Percentiles rank a stretch among this genome's conserved stretches.
Evolutionary conservation across 30 jellyfish, hydroid and myxozoan species (phyloP).

Genomic region (Phacellophora camtschatica): DNA sequence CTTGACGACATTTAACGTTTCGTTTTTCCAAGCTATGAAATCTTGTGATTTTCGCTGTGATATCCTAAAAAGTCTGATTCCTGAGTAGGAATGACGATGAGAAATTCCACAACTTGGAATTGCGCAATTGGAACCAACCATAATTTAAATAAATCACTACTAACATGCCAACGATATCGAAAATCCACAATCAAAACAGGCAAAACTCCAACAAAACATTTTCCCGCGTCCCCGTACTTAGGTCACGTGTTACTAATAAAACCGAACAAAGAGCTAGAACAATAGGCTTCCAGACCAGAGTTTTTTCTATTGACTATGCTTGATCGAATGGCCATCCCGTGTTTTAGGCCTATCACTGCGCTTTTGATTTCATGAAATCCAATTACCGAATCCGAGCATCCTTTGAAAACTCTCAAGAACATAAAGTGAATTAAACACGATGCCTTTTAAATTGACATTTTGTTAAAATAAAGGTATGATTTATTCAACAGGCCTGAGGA

Average conservation of each 20-base stretch:
- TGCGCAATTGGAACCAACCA: slow-evolving; percentile 21
- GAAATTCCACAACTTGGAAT: slow-evolving; percentile 25
- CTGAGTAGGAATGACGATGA: slow-evolving; percentile 16
- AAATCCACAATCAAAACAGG: slow-evolving; percentile 3
- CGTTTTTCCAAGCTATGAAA: slow-evolving; percentile 6
- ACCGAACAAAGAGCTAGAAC: slow-evolving; percentile 16
- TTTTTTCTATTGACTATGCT: too few relatives aligned
- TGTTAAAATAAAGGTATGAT: too few relatives aligned
- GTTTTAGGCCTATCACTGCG: too few relatives aligned
- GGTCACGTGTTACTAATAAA: slow-evolving; percentile 11
- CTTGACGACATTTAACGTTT: slow-evolving; percentile 3
- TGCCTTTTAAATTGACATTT: too few relatives aligned
- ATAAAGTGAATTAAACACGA: too few relatives aligned
- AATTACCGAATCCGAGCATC: too few relatives aligned
- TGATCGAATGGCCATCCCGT: too few relatives aligned
- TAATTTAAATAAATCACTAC: neutral
- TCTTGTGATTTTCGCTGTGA: slow-evolving; percentile 24
- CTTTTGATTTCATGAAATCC: too few relatives aligned
- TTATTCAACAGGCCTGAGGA: too few relatives aligned
- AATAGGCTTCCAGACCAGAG: too few relatives aligned
- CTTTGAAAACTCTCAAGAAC: too few relatives aligned
- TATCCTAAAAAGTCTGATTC: neutral
- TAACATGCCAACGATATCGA: neutral
- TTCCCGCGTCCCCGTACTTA: slow-evolving; percentile 34
- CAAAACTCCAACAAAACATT: neutral